These are phyloP conservation scores for Limnothrissa miodon DNA, from an alignment of 2,113 vertebrate genomes.

Conservation along the genomic window DNA sequence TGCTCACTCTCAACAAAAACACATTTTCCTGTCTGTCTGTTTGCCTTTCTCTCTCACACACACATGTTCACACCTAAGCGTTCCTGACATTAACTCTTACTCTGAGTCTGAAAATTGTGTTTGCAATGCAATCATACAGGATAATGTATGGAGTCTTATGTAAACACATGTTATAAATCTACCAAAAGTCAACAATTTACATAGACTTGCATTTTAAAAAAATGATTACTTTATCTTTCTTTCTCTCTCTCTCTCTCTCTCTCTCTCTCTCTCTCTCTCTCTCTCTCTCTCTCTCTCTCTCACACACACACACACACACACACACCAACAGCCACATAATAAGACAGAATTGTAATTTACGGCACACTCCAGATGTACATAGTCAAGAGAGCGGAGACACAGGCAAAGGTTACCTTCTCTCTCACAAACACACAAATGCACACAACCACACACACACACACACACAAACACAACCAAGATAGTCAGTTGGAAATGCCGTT, in stretches of 20 bases:
- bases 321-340: conserved; percentile 12
- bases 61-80: neutral
- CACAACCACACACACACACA: neutral
- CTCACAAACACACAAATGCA: neutral
- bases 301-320: conserved; percentile 13
- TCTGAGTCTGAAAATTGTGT: too few species aligned
- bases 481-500: neutral
- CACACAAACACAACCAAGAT: neutral
- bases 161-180: too few species aligned
- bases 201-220: too few species aligned
- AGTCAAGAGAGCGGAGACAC: neutral
- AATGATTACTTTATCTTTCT: too few species aligned
- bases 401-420: neutral
- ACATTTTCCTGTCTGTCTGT: neutral
- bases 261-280: too few species aligned
- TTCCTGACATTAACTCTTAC: too few species aligned
- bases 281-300: too few species aligned
- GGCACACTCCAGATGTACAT: neutral
- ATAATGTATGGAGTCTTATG: too few species aligned
- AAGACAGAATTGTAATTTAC: neutral
- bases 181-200: too few species aligned
- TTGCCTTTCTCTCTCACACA: neutral
- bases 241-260: too few species aligned
- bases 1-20: neutral
- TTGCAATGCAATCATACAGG: too few species aligned